A percentile compares a stretch with the other conserved stretches of the same genome.
These are phyloP conservation scores for Heteromurus nitidus DNA, from an alignment of 2,888 invertebrate species.

Conservation along the genomic window DNA sequence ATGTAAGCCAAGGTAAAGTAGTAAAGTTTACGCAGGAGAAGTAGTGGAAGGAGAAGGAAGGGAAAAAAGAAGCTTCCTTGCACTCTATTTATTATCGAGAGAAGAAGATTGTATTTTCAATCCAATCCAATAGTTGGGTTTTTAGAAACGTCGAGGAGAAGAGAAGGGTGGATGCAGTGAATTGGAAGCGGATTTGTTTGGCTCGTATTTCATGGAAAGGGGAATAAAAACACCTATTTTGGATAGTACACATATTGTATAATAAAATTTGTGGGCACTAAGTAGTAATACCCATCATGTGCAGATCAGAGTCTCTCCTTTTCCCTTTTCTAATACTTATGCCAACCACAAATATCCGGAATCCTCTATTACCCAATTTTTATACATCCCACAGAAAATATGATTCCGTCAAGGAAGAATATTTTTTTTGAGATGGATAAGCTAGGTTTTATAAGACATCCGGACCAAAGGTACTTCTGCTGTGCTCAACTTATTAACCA, in stretches of 20 bases:
- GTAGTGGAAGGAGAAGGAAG: background rate
- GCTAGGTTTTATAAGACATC: conserved; percentile 10
- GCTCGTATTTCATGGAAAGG: conserved; percentile 47
- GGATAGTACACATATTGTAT: conserved; percentile 12
- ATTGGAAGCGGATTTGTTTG: conserved; percentile 54
- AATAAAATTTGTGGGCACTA: conserved; percentile 22
- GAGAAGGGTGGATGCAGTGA: conserved; percentile 39
- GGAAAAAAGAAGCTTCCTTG: conserved; percentile 1
- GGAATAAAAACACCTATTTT: conserved; percentile 25
- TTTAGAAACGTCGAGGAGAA: conserved; percentile 15
- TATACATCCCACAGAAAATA: conserved; percentile 27
- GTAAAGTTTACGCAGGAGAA: too few relatives aligned
- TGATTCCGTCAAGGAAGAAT: conserved; percentile 27
- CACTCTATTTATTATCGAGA: conserved; percentile 37
- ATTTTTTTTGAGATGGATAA: background rate
- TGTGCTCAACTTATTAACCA: too few relatives aligned
- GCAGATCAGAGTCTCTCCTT: background rate
- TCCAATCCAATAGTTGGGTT: conserved; percentile 27
- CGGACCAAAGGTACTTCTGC: too few relatives aligned
- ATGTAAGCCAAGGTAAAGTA: background rate
- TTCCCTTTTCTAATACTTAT: conserved; percentile 29
- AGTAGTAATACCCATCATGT: conserved; percentile 3
- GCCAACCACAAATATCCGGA: conserved; percentile 46
- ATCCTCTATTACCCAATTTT: conserved; percentile 25
- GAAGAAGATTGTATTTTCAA: conserved; percentile 31